Evolutionary conservation across 2,113 vertebrate genomes (phyloP), one percentile per base, ranked within the genome.

Genomic region (Chitala chitala): DNA sequence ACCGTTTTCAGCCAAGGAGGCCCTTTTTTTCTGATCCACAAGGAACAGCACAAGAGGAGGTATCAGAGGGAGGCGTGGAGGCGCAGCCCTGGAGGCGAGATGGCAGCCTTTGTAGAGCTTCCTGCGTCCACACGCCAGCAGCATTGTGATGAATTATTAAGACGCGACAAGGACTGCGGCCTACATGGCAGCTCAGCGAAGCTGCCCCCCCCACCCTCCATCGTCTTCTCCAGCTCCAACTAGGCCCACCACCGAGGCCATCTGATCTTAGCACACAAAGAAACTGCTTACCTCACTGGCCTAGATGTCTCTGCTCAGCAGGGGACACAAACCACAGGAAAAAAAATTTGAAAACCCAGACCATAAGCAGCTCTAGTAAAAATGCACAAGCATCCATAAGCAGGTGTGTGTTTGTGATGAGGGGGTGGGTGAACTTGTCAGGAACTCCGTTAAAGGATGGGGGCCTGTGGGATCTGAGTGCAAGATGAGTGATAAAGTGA

Each of bases 101-200:
- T 22, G 53, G 7, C 53, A 7, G n/a, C 7, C 1, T 26, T 66
- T 22, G 10, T 5, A 5, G 22, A 10, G 38, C 38, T 26, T 24
- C 1, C 2, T 3, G 7, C 61, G n/a, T 17, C 1, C 38, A 6
- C 63, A 22, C 36, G 10, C 64, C 12, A 2, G 22, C 42, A 48
- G 48, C 42, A 46, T 8, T 36, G 36, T 24, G 63, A 68, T 68
- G 24, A 68, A 68, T 68, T 68, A 68, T 68, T 68, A 42, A 68
- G 42, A 63, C n/a, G 59, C 7, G 58, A 61, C 15, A 12, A 46
- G 12, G 44, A n/a, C 3, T 22, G n/a, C 53, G 53, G 58, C 24
- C 58, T 33, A 61, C 58, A 33, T 33, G 58, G 9, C 8, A 31
- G 58, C 58, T 3, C 24, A 33, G 24, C 24, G 58, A 61, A 3